These are phyloP conservation scores for Blastobasis adustella DNA, from an alignment of 2,888 invertebrate species.

Conservation along the genomic window DNA sequence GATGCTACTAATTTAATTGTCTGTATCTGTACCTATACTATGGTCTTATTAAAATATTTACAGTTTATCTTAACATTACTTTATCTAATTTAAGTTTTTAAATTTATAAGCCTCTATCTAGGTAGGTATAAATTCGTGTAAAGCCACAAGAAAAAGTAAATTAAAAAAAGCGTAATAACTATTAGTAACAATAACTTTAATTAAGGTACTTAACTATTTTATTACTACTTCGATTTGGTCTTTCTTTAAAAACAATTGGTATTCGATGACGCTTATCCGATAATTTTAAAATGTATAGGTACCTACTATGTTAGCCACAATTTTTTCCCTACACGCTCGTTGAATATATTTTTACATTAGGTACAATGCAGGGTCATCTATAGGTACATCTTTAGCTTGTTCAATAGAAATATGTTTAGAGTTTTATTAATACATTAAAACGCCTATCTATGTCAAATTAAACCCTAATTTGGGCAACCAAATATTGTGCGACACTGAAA, in stretches of 20 bases:
- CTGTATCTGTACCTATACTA: conserved; percentile 17
- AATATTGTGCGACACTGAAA: neutral
- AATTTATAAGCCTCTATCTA: conserved; percentile 20
- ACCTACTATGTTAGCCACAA: too few relatives aligned
- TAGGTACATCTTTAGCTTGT: too few relatives aligned
- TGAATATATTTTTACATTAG: too few relatives aligned
- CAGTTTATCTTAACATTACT: conserved; percentile 19
- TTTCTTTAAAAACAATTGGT: conserved; percentile 28
- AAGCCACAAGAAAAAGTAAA: conserved; percentile 26
- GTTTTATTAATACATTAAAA: neutral
- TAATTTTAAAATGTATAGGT: neutral
- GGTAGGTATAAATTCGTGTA: conserved; percentile 19
- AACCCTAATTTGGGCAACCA: neutral
- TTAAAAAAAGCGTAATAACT: conserved; percentile 37
- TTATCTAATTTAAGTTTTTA: neutral
- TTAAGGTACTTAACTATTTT: conserved; percentile 24
- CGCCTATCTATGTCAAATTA: neutral
- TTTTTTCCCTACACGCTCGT: too few relatives aligned
- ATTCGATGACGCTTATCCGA: neutral
- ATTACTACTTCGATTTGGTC: conserved; percentile 35
- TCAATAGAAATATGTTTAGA: too few relatives aligned
- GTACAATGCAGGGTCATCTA: too few relatives aligned
- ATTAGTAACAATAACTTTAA: conserved; percentile 7
- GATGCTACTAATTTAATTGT: conserved; percentile 5
- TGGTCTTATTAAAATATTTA: conserved; percentile 30